Percentiles rank a stretch among this genome's conserved stretches.
These are phyloP conservation scores for Coremacera marginata DNA, from an alignment of 2,888 invertebrate species.

Conservation along the genomic window DNA sequence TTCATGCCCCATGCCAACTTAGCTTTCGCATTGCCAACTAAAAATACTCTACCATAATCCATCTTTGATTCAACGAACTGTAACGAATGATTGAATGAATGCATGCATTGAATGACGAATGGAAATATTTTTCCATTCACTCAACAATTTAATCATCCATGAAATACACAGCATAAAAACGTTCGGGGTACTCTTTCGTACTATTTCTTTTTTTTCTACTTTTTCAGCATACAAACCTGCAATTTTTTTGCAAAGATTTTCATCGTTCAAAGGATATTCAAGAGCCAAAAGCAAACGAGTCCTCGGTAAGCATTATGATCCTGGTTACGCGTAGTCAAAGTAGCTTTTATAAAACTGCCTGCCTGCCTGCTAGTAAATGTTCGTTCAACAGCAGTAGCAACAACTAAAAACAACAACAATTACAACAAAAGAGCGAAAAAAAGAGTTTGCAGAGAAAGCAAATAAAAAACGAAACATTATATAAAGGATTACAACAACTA, in stretches of 20 bases:
- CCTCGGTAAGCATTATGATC: slow-evolving; percentile 1
- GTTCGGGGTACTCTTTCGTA: neutral
- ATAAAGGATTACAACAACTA: neutral
- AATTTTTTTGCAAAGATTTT: neutral
- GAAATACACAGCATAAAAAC: slow-evolving; percentile 37
- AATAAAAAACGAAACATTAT: neutral
- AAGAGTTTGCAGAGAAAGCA: neutral
- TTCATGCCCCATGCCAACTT: neutral
- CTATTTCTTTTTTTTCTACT: neutral
- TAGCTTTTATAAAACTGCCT: slow-evolving; percentile 18
- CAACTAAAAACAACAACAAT: neutral
- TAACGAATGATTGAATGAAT: slow-evolving; percentile 37
- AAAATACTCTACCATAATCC: slow-evolving; percentile 16
- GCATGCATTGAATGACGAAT: slow-evolving; percentile 36
- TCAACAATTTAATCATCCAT: slow-evolving; percentile 40
- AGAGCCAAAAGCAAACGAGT: neutral
- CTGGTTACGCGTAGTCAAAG: slow-evolving; percentile 20
- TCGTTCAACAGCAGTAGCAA: neutral
- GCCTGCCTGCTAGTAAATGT: neutral
- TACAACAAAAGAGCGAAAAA: neutral
- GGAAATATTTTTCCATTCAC: slow-evolving; percentile 40
- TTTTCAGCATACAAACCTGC: neutral
- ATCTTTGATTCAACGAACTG: slow-evolving; percentile 36
- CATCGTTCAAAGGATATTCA: neutral
- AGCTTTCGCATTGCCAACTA: neutral